These are phyloP conservation scores for Boloria euphrosyne DNA, from an alignment of 2,888 invertebrate genomes.

Conservation along the genomic window DNA sequence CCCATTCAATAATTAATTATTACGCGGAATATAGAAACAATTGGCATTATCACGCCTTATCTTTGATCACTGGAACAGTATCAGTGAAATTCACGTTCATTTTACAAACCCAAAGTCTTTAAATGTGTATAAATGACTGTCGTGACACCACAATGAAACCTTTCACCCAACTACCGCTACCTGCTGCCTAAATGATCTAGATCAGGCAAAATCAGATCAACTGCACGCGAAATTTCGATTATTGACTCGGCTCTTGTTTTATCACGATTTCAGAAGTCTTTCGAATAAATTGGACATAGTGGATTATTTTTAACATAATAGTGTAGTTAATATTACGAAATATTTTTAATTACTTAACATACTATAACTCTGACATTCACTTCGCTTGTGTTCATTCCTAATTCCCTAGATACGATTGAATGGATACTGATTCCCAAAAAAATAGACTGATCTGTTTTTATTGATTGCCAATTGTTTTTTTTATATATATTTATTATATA, in stretches of 20 bases:
- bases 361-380: too few relatives aligned
- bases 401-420: too few relatives aligned
- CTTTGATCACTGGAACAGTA: slow-evolving; percentile 38
- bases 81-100: slow-evolving; percentile 38
- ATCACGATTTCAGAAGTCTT: slow-evolving; percentile 6
- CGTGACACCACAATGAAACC: slow-evolving; percentile 50
- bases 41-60: slow-evolving; percentile 38
- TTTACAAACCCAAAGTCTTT: slow-evolving; percentile 20
- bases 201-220: slow-evolving; percentile 35
- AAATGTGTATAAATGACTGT: slow-evolving; percentile 42
- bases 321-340: too few relatives aligned
- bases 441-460: too few relatives aligned
- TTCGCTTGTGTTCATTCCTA: too few relatives aligned
- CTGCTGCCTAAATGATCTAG: slow-evolving; percentile 45
- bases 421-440: too few relatives aligned
- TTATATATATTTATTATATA: too few relatives aligned
- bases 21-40: slow-evolving; percentile 15
- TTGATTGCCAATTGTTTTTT: too few relatives aligned
- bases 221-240: slow-evolving; percentile 30
- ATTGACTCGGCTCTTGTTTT: slow-evolving; percentile 19
- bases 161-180: slow-evolving; percentile 48
- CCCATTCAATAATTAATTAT: slow-evolving; percentile 14
- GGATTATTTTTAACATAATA: too few relatives aligned
- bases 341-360: too few relatives aligned
- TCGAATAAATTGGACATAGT: background rate